Evolutionary conservation across 2,888 invertebrate genomes (phyloP).

Genomic region (Pammene aurita): DNA sequence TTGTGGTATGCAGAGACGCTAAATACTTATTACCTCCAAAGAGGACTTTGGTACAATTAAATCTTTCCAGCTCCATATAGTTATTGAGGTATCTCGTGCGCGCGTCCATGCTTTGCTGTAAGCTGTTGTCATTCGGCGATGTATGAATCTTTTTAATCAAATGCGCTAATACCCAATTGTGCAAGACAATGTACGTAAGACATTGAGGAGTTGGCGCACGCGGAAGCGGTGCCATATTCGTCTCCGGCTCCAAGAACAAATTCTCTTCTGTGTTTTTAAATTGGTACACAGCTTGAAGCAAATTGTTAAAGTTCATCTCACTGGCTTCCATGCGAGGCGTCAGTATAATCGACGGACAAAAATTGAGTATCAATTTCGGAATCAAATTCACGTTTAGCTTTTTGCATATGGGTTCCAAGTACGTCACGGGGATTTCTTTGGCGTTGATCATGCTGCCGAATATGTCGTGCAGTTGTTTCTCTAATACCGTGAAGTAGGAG

Average conservation of each 20-base stretch:
- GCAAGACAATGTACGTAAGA: slow-evolving; percentile 84
- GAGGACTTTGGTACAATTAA: slow-evolving; percentile 78
- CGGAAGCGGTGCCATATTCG: slow-evolving; percentile 71
- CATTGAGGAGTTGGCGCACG: slow-evolving; percentile 79
- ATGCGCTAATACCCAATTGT: slow-evolving; percentile 87
- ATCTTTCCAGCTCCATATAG: slow-evolving; percentile 82
- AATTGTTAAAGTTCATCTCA: slow-evolving; percentile 68
- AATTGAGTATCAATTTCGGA: slow-evolving; percentile 88
- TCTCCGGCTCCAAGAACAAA: slow-evolving; percentile 74
- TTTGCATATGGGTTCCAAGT: slow-evolving; percentile 87
- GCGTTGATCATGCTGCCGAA: slow-evolving; percentile 87
- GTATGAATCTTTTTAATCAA: slow-evolving; percentile 86
- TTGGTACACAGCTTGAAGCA: slow-evolving; percentile 72
- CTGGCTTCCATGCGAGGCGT: slow-evolving; percentile 69
- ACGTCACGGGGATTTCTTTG: slow-evolving; percentile 85
- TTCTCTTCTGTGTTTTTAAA: slow-evolving; percentile 76
- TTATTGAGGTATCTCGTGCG: slow-evolving; percentile 85
- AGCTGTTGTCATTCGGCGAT: slow-evolving; percentile 73
- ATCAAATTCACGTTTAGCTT: slow-evolving; percentile 88
- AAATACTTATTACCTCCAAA: slow-evolving; percentile 84
- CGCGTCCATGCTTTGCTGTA: slow-evolving; percentile 80
- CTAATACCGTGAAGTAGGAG: slow-evolving; percentile 80
- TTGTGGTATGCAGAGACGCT: slow-evolving; percentile 83
- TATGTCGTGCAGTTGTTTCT: slow-evolving; percentile 82
- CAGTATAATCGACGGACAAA: slow-evolving; percentile 86